These are phyloP conservation scores for Leucophenga maculata DNA, from an alignment of 2,888 invertebrate genomes.

Conservation along the genomic window DNA sequence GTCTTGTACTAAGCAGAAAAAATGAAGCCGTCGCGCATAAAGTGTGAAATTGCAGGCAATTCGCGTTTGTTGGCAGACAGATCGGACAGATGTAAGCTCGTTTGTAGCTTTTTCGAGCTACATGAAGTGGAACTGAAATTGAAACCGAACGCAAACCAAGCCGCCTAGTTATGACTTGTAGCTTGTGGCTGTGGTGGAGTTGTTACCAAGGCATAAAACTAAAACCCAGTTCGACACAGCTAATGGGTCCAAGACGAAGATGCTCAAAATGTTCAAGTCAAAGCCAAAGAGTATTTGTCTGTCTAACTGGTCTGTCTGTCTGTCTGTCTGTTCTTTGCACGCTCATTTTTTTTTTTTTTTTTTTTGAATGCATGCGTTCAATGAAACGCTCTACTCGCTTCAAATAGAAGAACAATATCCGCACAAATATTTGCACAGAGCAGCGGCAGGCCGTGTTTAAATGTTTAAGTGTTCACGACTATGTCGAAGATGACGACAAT, in stretches of 20 bases:
- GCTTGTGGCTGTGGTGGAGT: neutral
- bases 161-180: constrained; percentile 23
- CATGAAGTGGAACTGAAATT: constrained; percentile 8
- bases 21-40: constrained; percentile 67
- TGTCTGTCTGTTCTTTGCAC: neutral
- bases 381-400: constrained; percentile 6
- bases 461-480: constrained; percentile 42
- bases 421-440: constrained; percentile 65
- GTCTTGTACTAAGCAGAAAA: constrained; percentile 28
- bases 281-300: no score
- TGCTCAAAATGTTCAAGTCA: neutral
- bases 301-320: constrained; percentile 10
- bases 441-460: constrained; percentile 61
- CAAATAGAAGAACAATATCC: constrained; percentile 59
- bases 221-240: constrained; percentile 8
- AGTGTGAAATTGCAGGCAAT: constrained; percentile 66
- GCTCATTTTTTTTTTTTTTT: neutral
- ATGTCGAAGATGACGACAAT: constrained; percentile 20
- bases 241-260: constrained; percentile 9
- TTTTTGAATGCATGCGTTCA: neutral
- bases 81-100: neutral
- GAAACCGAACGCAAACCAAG: constrained; percentile 1
- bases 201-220: constrained; percentile 11
- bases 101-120: neutral
- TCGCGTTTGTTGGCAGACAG: constrained; percentile 42